A percentile compares a stretch with the other conserved stretches of the same genome.
phyloP scores from a whole-genome alignment of 2,888 invertebrate genomes.

The Zelleria hepariella region DNA sequence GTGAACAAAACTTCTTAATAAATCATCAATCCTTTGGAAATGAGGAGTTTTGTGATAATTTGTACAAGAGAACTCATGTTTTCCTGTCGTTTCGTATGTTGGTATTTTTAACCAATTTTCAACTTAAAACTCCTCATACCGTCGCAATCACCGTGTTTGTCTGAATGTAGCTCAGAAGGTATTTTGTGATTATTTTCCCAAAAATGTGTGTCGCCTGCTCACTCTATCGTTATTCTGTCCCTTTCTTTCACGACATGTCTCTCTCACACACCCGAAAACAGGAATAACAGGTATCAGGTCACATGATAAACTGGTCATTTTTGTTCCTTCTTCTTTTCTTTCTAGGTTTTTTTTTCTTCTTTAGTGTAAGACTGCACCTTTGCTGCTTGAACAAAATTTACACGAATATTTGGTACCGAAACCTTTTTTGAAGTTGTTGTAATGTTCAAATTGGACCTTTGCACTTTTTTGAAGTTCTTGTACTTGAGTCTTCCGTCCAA shows the following conservation, averaged over 20 bases:
- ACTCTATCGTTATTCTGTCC: conserved; percentile 57
- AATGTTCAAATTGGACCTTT: too few relatives aligned
- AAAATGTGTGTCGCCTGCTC: conserved; percentile 55
- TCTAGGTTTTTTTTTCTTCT: not conserved
- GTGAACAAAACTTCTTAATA: not conserved
- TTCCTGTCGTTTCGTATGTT: too few relatives aligned
- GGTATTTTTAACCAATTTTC: too few relatives aligned
- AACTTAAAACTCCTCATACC: too few relatives aligned
- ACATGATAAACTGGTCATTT: conserved; percentile 40
- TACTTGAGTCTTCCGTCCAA: too few relatives aligned
- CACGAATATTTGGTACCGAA: too few relatives aligned
- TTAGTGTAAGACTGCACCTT: too few relatives aligned
- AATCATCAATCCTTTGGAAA: not conserved
- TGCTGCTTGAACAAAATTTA: too few relatives aligned
- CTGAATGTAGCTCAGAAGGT: not conserved
- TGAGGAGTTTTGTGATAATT: too few relatives aligned
- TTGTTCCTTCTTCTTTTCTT: conserved; percentile 27
- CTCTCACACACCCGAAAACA: conserved; percentile 61
- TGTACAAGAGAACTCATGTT: too few relatives aligned
- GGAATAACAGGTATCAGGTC: conserved; percentile 66
- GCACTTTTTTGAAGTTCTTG: too few relatives aligned
- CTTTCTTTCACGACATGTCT: conserved; percentile 67
- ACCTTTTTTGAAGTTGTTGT: too few relatives aligned
- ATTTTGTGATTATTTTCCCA: not conserved
- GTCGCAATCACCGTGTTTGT: conserved; percentile 1